Evolutionary conservation across 1,140 invertebrate genomes (phyloP).

Genomic region (Heliconius melpomene): DNA sequence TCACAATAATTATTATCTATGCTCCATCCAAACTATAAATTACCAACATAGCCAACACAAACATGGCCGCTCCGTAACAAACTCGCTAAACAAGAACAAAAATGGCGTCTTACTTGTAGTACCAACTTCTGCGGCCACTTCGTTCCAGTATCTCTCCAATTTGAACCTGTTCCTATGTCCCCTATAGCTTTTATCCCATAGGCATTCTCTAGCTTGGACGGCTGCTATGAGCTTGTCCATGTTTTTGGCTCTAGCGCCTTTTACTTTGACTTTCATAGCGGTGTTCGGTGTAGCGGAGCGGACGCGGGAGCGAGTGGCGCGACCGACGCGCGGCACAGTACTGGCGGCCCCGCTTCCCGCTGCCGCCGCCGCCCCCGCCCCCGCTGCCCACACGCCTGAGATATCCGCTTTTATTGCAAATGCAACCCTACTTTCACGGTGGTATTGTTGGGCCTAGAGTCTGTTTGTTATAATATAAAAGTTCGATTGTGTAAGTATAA

Average conservation of each 20-base stretch:
- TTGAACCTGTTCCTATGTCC: constrained; percentile 74
- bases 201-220: constrained; percentile 71
- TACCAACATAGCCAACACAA: constrained; percentile 11
- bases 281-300: constrained; percentile 57
- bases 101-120: constrained; percentile 63
- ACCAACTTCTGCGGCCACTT: constrained; percentile 73
- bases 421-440: constrained; percentile 23
- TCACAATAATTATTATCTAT: neutral
- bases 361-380: constrained; percentile 55
- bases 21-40: neutral
- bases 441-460: neutral
- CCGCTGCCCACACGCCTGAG: constrained; percentile 52
- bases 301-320: constrained; percentile 48
- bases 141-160: constrained; percentile 75
- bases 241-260: constrained; percentile 64
- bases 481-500: too few species aligned
- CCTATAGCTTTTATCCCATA: constrained; percentile 75
- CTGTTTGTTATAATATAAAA: neutral
- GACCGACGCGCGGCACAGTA: constrained; percentile 53
- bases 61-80: constrained; percentile 2
- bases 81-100: neutral
- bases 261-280: constrained; percentile 65
- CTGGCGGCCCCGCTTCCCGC: constrained; percentile 47
- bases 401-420: constrained; percentile 42
- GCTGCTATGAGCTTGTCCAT: constrained; percentile 75